Percentiles rank a stretch among this genome's conserved stretches.
Evolutionary conservation across 2,797 vertebrate species (phyloP).

Genomic region (Poecilia gillii): DNA sequence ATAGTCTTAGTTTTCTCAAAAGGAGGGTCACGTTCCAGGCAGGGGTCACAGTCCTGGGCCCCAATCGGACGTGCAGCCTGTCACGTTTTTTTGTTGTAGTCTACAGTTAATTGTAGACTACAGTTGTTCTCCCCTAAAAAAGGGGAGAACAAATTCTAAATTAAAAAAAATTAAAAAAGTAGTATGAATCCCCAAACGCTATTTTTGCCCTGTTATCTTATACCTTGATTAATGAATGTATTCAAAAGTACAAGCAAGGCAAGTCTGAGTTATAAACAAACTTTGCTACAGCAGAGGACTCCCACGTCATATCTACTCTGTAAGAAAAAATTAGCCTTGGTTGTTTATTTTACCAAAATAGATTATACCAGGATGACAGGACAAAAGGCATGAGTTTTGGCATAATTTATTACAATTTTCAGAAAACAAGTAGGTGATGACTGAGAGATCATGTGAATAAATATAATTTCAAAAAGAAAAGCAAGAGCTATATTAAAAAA

Average conservation of each 20-base stretch:
- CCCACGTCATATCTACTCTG: neutral
- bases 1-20: neutral
- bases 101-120: neutral
- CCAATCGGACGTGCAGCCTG: conserved; percentile 3
- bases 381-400: neutral
- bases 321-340: neutral
- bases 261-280: neutral
- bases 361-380: neutral
- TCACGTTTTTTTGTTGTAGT: conserved; percentile 11
- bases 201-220: neutral
- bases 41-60: neutral
- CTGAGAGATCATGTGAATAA: neutral
- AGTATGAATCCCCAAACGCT: neutral
- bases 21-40: neutral
- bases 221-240: neutral
- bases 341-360: neutral
- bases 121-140: neutral
- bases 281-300: neutral
- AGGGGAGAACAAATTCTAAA: neutral
- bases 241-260: neutral
- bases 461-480: neutral
- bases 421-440: neutral
- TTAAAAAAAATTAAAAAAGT: neutral
- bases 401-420: neutral
- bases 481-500: no score